Evolutionary conservation across 1,140 invertebrate species (phyloP).

Genomic region (Papilio xuthus): DNA sequence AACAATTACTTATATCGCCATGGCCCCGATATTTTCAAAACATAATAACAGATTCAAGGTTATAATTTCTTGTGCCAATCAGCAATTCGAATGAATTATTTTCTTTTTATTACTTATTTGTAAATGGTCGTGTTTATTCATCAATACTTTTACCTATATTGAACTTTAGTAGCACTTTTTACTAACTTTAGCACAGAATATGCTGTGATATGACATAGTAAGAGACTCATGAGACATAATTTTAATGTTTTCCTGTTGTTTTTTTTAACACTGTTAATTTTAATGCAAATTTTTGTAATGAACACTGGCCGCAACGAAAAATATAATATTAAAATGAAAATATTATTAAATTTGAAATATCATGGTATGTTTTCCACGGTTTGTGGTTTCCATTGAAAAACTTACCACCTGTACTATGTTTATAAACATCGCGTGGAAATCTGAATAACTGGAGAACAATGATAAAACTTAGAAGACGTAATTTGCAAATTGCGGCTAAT

Average conservation of each 20-base stretch:
- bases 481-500: not conserved
- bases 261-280: no score
- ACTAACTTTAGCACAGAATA: not conserved
- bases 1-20: constrained; percentile 2
- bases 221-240: no score
- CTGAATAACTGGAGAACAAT: constrained; percentile 16
- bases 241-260: no score
- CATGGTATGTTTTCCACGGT: constrained; percentile 2
- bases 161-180: not conserved
- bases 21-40: not conserved
- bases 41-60: not conserved
- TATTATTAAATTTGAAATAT: not conserved
- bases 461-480: constrained; percentile 5
- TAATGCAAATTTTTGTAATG: not conserved
- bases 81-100: not conserved
- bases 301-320: not conserved
- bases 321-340: not conserved
- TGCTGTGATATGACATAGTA: not conserved
- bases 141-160: not conserved
- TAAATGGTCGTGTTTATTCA: not conserved
- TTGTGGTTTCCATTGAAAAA: not conserved
- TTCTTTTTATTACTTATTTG: not conserved
- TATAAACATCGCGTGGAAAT: constrained; percentile 13
- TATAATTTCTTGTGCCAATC: not conserved
- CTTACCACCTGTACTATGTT: constrained; percentile 7